A percentile compares a stretch with the other conserved stretches of the same genome.
Conservation (phyloP, 1,140 invertebrate species). For the Sogatella furcifera region DNA sequence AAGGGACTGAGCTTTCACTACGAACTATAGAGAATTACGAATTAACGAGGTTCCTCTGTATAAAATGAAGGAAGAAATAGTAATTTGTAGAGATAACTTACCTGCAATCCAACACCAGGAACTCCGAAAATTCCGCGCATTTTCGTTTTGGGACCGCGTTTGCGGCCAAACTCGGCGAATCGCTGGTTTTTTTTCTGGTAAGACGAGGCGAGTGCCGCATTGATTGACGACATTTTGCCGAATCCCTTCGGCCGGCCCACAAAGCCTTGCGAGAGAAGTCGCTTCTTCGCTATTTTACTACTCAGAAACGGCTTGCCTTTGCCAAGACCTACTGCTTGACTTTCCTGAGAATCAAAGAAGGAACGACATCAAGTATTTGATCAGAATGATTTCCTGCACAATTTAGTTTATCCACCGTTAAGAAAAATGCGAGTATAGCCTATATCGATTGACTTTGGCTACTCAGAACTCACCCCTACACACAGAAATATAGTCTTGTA, state of each 20-base stretch:
- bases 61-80: too few species aligned
- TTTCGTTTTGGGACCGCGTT: constrained; percentile 71
- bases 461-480: too few species aligned
- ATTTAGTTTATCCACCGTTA: too few species aligned
- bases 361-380: too few species aligned
- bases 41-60: too few species aligned
- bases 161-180: constrained; percentile 59
- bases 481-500: too few species aligned
- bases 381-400: too few species aligned
- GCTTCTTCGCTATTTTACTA: constrained; percentile 67
- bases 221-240: constrained; percentile 26
- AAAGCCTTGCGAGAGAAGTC: constrained; percentile 38
- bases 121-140: constrained; percentile 75
- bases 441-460: too few species aligned
- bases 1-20: too few species aligned
- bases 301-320: constrained; percentile 68
- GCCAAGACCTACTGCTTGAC: constrained; percentile 46
- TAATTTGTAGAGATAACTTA: too few species aligned
- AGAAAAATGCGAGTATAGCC: too few species aligned
- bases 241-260: constrained; percentile 43
- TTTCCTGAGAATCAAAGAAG: constrained; percentile 6
- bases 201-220: constrained; percentile 42
- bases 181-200: constrained; percentile 57
- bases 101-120: constrained; percentile 61
- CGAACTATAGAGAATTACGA: too few species aligned